Evolutionary conservation across 2,797 vertebrate genomes (phyloP).

Genomic region (Megalops cyprinoides): DNA sequence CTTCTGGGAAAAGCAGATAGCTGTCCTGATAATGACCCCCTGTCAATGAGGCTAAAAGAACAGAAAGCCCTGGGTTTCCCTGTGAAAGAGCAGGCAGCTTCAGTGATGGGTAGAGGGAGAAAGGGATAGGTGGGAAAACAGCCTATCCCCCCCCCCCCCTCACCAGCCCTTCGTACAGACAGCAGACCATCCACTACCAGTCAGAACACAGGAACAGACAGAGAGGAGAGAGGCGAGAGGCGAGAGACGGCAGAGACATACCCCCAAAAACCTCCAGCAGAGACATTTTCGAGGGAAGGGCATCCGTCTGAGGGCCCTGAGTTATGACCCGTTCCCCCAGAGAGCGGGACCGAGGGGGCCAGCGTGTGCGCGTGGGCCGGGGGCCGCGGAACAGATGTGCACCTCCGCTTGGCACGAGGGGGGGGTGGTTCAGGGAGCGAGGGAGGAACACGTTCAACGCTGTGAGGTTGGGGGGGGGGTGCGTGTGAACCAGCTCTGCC

Average conservation of each 20-base stretch:
- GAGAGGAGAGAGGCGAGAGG: not conserved
- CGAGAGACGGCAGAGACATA: not conserved
- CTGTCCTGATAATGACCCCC: too few relatives aligned
- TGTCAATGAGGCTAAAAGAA: too few relatives aligned
- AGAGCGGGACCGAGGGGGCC: slow-evolving; percentile 60
- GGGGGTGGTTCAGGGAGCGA: slow-evolving; percentile 47
- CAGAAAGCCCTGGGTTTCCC: too few relatives aligned
- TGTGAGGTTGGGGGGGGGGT: not conserved
- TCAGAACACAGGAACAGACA: not conserved
- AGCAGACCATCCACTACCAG: too few relatives aligned
- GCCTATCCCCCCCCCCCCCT: not conserved
- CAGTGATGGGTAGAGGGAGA: not conserved
- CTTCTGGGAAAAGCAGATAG: too few relatives aligned
- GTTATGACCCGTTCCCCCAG: slow-evolving; percentile 56
- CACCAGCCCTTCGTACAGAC: not conserved
- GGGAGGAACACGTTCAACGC: too few relatives aligned
- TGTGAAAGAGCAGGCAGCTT: too few relatives aligned
- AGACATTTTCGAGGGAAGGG: slow-evolving; percentile 49
- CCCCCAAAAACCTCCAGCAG: not conserved
- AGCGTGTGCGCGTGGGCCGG: slow-evolving; percentile 48
- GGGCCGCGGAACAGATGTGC: slow-evolving; percentile 71
- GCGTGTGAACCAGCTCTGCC: slow-evolving; percentile 24
- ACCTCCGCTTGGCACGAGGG: slow-evolving; percentile 27
- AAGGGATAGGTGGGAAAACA: not conserved
- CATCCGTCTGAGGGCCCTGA: slow-evolving; percentile 57